A percentile compares a stretch with the other conserved stretches of the same genome.
Conservation (phyloP, 2,888 invertebrate species). For the Cheilosia scutellata region DNA sequence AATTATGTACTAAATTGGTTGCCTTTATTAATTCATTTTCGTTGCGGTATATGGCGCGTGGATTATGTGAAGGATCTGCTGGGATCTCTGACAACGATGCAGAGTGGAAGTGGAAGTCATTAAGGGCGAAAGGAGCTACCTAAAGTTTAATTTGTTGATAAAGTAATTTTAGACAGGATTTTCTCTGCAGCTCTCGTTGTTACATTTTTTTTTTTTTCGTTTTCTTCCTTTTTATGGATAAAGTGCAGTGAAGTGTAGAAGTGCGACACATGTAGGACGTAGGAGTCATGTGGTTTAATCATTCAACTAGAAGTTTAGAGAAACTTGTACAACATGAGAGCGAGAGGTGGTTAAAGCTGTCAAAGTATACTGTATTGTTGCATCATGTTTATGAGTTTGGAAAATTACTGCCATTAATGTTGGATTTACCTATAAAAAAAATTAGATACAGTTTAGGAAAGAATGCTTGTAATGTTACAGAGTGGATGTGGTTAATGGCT, state of each 20-base stretch:
- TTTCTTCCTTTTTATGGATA: constrained; percentile 7
- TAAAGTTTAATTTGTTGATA: constrained; percentile 66
- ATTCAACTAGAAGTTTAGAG: constrained; percentile 21
- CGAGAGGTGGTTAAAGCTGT: background rate
- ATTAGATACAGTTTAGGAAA: background rate
- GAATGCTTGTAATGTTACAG: background rate
- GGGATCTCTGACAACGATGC: background rate
- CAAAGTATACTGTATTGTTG: constrained; percentile 12
- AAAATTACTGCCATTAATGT: background rate
- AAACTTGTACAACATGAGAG: background rate
- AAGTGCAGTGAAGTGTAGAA: constrained; percentile 31
- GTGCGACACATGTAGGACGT: constrained; percentile 54
- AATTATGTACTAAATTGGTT: constrained; percentile 73
- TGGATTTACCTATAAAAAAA: background rate
- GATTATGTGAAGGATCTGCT: constrained; percentile 14
- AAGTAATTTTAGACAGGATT: constrained; percentile 57
- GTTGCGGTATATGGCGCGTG: constrained; percentile 39
- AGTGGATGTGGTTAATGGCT: too few species aligned
- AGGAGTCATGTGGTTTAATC: constrained; percentile 39
- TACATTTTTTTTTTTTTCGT: background rate
- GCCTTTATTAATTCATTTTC: constrained; percentile 71
- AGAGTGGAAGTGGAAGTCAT: constrained; percentile 42
- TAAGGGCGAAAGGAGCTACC: constrained; percentile 45
- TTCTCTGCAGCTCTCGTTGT: background rate
- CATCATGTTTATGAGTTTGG: background rate